These are phyloP conservation scores for Drosophila elegans DNA, from an alignment of 1,140 invertebrate species.

Conservation along the genomic window DNA sequence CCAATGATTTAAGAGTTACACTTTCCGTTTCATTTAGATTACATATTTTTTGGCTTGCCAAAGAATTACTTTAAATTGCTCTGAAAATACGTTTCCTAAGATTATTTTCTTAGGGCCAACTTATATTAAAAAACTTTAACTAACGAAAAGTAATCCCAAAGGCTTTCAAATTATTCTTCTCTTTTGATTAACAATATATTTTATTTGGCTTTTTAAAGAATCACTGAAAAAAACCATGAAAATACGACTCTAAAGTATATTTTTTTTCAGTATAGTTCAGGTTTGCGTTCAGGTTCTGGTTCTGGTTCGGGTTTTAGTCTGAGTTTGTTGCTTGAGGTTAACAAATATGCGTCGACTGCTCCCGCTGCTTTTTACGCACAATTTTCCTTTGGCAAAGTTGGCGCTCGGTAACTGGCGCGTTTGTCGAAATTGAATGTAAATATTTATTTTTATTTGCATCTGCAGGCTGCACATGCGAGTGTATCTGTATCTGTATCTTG, in stretches of 20 bases:
- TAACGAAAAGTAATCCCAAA: too few species aligned
- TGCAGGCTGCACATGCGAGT: conserved; percentile 38
- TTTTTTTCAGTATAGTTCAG: conserved; percentile 20
- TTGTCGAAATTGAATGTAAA: conserved; percentile 81
- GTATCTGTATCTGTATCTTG: conserved; percentile 61
- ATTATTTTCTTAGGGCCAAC: too few species aligned
- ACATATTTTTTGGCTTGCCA: too few species aligned
- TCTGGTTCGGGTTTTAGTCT: conserved; percentile 28
- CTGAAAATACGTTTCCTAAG: too few species aligned
- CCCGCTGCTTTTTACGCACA: conserved; percentile 73
- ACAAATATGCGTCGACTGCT: conserved; percentile 65
- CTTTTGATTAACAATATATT: too few species aligned
- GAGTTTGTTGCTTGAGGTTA: conserved; percentile 74
- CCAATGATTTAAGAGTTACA: too few species aligned
- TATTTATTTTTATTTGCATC: conserved; percentile 81
- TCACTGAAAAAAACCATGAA: too few species aligned
- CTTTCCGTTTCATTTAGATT: too few species aligned
- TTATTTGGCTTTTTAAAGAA: too few species aligned
- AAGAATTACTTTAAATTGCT: too few species aligned
- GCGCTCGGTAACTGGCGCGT: conserved; percentile 36
- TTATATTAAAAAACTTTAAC: too few species aligned
- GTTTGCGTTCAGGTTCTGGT: conserved; percentile 30
- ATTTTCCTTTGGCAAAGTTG: conserved; percentile 69
- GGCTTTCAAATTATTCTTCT: too few species aligned
- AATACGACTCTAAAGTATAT: neutral